Evolutionary conservation across 2,113 vertebrate species (phyloP).

Genomic region (Misgurnus mizolepis): DNA sequence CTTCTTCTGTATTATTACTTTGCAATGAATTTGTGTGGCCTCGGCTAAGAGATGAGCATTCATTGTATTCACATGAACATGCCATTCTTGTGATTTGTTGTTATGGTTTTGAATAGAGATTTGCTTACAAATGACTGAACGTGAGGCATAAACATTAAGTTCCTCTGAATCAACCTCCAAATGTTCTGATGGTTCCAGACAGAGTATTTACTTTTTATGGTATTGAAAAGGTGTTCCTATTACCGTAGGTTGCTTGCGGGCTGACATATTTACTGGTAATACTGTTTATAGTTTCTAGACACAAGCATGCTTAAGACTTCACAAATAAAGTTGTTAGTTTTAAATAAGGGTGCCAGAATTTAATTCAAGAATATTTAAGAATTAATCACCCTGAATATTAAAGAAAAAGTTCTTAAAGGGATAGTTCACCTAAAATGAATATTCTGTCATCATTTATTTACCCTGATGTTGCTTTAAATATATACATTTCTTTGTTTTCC

Average conservation of each 20-base stretch:
- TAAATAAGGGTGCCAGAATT: too few species aligned
- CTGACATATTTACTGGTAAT: too few species aligned
- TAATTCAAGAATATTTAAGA: too few species aligned
- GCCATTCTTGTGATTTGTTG: slow-evolving; percentile 21
- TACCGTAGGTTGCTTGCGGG: slow-evolving; percentile 42
- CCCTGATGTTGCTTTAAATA: too few species aligned
- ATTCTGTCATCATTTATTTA: too few species aligned
- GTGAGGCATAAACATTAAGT: slow-evolving; percentile 40
- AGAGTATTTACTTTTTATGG: slow-evolving; percentile 28
- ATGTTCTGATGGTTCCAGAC: slow-evolving; percentile 12
- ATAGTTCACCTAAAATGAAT: too few species aligned
- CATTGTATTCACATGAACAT: slow-evolving; percentile 21
- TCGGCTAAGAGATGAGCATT: neutral
- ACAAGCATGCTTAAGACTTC: slow-evolving; percentile 35
- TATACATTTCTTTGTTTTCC: too few species aligned
- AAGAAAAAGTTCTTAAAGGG: too few species aligned
- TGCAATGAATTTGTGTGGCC: slow-evolving; percentile 25
- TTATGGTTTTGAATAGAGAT: slow-evolving; percentile 35
- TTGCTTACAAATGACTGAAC: slow-evolving; percentile 10
- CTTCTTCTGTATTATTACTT: slow-evolving; percentile 8
- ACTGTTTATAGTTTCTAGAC: neutral
- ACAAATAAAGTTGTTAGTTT: too few species aligned
- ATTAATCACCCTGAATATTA: too few species aligned
- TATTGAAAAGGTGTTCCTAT: slow-evolving; percentile 40
- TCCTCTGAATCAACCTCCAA: slow-evolving; percentile 37